These are phyloP conservation scores for Limanda limanda DNA, from an alignment of 2,113 vertebrate species.

Conservation along the genomic window DNA sequence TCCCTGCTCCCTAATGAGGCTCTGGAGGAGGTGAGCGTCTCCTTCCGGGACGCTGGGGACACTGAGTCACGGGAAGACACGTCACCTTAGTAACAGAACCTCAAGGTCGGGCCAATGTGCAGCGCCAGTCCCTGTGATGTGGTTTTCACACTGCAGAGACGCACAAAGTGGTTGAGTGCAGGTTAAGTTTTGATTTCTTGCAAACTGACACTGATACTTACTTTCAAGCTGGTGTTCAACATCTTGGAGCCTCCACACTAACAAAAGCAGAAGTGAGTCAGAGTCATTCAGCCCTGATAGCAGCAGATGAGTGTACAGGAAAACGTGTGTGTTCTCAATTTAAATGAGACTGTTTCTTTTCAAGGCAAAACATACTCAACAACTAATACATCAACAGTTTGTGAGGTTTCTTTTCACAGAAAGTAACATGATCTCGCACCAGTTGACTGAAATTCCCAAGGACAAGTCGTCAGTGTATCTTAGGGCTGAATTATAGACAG, in stretches of 20 bases:
- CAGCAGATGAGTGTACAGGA: constrained; percentile 14
- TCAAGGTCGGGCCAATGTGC: too few relatives aligned
- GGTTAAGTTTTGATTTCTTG: neutral
- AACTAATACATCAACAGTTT: too few relatives aligned
- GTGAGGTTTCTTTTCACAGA: too few relatives aligned
- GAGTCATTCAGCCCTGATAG: constrained; percentile 18
- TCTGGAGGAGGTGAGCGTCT: constrained; percentile 51
- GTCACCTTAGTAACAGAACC: constrained; percentile 10
- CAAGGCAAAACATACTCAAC: neutral
- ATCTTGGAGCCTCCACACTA: neutral
- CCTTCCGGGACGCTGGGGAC: constrained; percentile 5
- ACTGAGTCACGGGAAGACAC: constrained; percentile 50
- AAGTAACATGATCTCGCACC: too few relatives aligned
- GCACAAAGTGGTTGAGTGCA: too few relatives aligned
- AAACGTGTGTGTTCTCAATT: neutral
- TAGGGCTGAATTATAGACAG: too few relatives aligned
- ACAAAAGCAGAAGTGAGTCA: constrained; percentile 36
- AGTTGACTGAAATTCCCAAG: too few relatives aligned
- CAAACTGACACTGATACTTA: neutral
- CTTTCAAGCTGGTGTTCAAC: neutral
- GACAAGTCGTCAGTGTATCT: too few relatives aligned
- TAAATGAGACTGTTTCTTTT: neutral
- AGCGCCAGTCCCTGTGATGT: too few relatives aligned
- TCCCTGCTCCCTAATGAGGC: constrained; percentile 63
- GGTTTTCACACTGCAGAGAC: too few relatives aligned